Conservation (phyloP, 2,113 vertebrate species). For the Choloepus hoffmanni region DNA sequence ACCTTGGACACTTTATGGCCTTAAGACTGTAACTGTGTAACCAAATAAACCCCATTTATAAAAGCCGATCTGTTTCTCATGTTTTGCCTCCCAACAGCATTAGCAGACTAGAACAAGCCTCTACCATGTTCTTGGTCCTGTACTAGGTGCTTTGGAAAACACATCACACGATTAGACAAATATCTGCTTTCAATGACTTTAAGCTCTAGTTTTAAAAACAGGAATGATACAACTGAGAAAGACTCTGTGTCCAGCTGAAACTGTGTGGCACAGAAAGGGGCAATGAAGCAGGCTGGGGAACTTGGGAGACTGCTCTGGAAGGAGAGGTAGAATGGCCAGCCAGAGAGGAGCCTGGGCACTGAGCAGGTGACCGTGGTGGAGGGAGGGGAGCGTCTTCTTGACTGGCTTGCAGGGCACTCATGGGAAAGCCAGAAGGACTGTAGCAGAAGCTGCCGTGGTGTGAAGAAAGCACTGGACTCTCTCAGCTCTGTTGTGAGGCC, state of each 20-base stretch:
- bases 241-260: background rate
- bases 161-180: background rate
- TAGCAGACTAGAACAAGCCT: no score
- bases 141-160: background rate
- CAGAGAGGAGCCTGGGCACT: background rate
- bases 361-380: fast-evolving
- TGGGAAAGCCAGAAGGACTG: fast-evolving
- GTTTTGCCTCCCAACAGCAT: no score
- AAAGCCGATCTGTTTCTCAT: no score
- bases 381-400: background rate
- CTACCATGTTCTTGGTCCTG: background rate
- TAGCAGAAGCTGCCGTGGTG: background rate
- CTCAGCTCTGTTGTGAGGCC: background rate
- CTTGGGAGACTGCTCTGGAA: background rate
- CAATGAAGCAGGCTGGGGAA: background rate
- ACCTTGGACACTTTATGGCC: no score
- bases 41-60: no score
- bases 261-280: background rate
- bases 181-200: background rate
- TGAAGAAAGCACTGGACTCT: background rate
- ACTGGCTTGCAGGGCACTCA: background rate
- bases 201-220: constrained; percentile 48
- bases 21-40: no score
- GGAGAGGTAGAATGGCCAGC: background rate
- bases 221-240: background rate